phyloP scores from a whole-genome alignment of 2,113 vertebrate genomes.

The Passer montanus region DNA sequence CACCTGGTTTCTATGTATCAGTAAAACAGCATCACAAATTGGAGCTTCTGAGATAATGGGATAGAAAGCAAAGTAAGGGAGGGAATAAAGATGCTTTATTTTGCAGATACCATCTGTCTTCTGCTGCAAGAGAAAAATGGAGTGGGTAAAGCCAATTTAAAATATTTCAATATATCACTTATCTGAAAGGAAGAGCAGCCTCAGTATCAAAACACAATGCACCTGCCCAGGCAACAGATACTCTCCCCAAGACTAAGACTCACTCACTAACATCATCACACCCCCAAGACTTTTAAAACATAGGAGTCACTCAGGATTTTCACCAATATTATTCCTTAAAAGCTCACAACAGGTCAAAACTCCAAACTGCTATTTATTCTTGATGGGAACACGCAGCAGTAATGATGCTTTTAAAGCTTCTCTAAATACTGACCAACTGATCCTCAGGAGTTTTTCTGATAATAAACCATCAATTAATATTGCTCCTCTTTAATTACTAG shows the following conservation, averaged over 20 bases:
- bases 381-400: background rate
- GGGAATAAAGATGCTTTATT: conserved; percentile 1
- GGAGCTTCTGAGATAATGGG: background rate
- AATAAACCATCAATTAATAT: background rate
- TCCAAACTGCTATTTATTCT: background rate
- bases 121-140: conserved; percentile 3
- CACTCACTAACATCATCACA: background rate
- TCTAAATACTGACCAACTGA: background rate
- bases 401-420: background rate
- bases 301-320: background rate
- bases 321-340: background rate
- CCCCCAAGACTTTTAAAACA: background rate
- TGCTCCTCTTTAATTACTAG: background rate
- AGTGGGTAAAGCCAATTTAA: background rate
- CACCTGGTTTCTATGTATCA: background rate
- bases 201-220: background rate
- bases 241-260: background rate
- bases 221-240: background rate
- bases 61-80: background rate
- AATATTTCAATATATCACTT: background rate
- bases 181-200: background rate
- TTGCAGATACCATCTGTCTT: conserved; percentile 38
- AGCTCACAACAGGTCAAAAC: background rate
- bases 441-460: background rate
- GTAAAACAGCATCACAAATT: background rate